Evolutionary conservation across 2,113 vertebrate species (phyloP), one percentile per base, ranked within the genome.

Genomic region (Hyaena hyaena): DNA sequence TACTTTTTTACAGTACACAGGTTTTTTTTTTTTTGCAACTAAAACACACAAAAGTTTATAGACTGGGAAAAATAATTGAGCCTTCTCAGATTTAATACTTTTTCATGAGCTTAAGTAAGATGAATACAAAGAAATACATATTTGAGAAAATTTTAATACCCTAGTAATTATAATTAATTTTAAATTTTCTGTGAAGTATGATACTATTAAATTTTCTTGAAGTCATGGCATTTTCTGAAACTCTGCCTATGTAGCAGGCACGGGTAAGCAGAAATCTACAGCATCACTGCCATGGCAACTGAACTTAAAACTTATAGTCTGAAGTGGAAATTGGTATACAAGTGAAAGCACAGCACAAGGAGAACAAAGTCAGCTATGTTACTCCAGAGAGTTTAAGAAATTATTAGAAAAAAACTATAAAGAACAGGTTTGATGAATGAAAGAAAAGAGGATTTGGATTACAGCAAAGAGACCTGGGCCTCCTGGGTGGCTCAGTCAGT

Each of bases 361-460:
- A 43, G 9, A 33, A 63, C 55, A 26, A 45, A 66, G 9, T n/a
- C 28, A 73, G 58, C 10, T 90, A 0, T 50, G 31, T 35, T 90
- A 26, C 24, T 33, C 43, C 58, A 39, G 85, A 85, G 48, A 93
- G 24, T 43, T 65, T 76, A 76, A 77, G 65, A 82, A 61, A 93
- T 63, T 16, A 96, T 86, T 68, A 73, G 28, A 71, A 71, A 85
- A 91, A 66, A 9, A 39, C 43, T 10, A 35, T 15, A 77, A 92
- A 90, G 74, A 95, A 79, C 74, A 94, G 24, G 8, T 69, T 94
- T 97, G 92, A 93, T 93, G n/a, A 96, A 93, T 93, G 63, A 94
- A 53, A 61, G 71, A 43, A 63, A 93, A 77, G 82, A 71, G 1
- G 50, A 31, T 50, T 35, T 86, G 65, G 14, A 50, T 19, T 58